Evolutionary conservation across 1,140 invertebrate species (phyloP), one percentile per base, ranked within the genome.

Genomic region (Bombus terrestris): DNA sequence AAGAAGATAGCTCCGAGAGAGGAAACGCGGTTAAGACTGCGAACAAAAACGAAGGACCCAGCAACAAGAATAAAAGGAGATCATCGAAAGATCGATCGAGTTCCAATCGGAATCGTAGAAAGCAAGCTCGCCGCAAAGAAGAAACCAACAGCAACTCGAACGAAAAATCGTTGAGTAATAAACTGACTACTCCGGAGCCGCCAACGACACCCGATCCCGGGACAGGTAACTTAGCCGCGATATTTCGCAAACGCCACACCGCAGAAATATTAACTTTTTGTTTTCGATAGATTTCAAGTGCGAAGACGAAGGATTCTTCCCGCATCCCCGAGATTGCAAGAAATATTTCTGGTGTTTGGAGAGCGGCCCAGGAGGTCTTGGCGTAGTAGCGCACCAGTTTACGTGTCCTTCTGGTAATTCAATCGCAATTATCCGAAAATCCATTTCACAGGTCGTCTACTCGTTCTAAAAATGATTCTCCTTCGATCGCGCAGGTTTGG

Each of bases 331-430:
- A 57, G 98, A 99, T 92, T 99, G 98, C 94, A 98, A 98, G 93
- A 99, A 99, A 92, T 99, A 99, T 91, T 99, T 98, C 94, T 99
- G 98, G 98, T 99, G 98, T 94, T 94, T 99, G 69, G 98, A 98
- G 89, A 98, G 97, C 91, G 98, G 98, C 3, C 97, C 98, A 0
- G 97, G 98, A 12, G 97, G 98, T 86, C 95, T 98, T 47, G 98
- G 98, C 71, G 97, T 99, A 71, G 98, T 99, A 35, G 98, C 98
- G 15, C 98, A 99, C 95, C 97, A 98, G 91, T 99, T 99, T 92
- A 99, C 98, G 6, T 99, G 98, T 93, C 98, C 98, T 1, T 98
- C 98, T 81, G 98, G 97, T 96, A 95, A 89, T n/a, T 25, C 1
- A 35, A 37, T 35, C 2, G 10, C 1, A 32, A 53, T 53, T 8